Conservation (phyloP, 2,113 vertebrate genomes). For the Rhinolophus sinicus region DNA sequence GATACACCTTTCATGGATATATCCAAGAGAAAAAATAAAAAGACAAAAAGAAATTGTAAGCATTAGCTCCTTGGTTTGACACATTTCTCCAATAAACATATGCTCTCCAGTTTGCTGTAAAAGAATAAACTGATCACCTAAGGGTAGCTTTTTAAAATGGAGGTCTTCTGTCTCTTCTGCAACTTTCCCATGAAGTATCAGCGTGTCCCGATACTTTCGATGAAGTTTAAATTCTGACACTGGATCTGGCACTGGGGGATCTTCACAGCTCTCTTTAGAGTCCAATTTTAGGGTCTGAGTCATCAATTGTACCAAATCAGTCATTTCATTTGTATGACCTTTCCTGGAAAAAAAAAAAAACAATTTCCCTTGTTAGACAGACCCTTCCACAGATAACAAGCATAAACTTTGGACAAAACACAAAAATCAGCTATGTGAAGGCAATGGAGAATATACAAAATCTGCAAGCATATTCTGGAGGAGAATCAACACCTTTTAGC, state of each 20-base stretch:
- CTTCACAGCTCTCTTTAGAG: conserved; percentile 82
- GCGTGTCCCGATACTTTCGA: conserved; percentile 93
- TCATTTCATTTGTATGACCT: conserved; percentile 90
- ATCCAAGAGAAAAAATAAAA: conserved; percentile 29
- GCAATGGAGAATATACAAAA: neutral
- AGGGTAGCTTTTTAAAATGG: conserved; percentile 87
- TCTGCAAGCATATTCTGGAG: neutral
- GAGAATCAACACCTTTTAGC: neutral
- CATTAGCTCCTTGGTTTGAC: neutral
- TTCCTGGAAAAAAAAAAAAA: conserved; percentile 85
- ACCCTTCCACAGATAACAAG: neutral
- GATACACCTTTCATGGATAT: neutral
- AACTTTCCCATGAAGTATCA: conserved; percentile 94
- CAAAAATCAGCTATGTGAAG: conserved; percentile 6
- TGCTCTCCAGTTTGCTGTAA: neutral
- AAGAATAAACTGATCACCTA: conserved; percentile 85
- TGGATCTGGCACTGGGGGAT: conserved; percentile 71
- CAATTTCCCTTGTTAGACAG: neutral
- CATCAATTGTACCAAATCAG: conserved; percentile 96
- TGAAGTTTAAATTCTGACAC: conserved; percentile 92
- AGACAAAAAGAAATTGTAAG: neutral
- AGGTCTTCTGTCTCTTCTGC: conserved; percentile 86
- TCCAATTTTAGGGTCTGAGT: conserved; percentile 94
- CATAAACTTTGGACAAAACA: neutral
- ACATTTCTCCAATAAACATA: conserved; percentile 21